phyloP scores from a whole-genome alignment of 2,888 invertebrate genomes.

The Cryptus viduatorius region DNA sequence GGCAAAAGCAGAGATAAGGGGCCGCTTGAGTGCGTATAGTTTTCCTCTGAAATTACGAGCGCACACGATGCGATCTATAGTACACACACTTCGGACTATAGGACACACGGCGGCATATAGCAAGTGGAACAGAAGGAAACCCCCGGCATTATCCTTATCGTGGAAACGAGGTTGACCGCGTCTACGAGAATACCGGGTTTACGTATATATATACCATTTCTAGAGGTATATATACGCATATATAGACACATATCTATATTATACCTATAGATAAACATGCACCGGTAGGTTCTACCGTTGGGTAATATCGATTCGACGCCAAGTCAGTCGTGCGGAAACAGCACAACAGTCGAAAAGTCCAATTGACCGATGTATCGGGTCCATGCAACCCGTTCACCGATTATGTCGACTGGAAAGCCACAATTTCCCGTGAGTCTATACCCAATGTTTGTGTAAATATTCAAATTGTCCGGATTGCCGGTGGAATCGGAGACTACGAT shows the following conservation, averaged over 20 bases:
- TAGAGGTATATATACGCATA: neutral
- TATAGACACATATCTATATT: neutral
- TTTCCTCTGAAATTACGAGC: constrained; percentile 54
- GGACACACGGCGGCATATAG: neutral
- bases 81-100: constrained; percentile 3
- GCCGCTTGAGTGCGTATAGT: constrained; percentile 41
- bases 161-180: constrained; percentile 47
- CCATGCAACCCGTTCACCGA: neutral
- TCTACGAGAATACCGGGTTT: constrained; percentile 34
- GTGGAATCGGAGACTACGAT: neutral
- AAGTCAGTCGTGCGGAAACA: constrained; percentile 40
- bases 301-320: constrained; percentile 35
- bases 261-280: constrained; percentile 10
- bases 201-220: constrained; percentile 36
- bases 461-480: constrained; percentile 18
- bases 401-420: constrained; percentile 18
- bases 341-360: constrained; percentile 43
- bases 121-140: constrained; percentile 31
- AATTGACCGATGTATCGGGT: constrained; percentile 46
- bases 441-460: constrained; percentile 11
- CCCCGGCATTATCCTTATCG: constrained; percentile 53
- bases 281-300: constrained; percentile 7
- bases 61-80: constrained; percentile 40
- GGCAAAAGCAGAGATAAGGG: constrained; percentile 42
- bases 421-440: constrained; percentile 6